phyloP scores from a whole-genome alignment of 2,797 vertebrate genomes.

The Artibeus jamaicensis region DNA sequence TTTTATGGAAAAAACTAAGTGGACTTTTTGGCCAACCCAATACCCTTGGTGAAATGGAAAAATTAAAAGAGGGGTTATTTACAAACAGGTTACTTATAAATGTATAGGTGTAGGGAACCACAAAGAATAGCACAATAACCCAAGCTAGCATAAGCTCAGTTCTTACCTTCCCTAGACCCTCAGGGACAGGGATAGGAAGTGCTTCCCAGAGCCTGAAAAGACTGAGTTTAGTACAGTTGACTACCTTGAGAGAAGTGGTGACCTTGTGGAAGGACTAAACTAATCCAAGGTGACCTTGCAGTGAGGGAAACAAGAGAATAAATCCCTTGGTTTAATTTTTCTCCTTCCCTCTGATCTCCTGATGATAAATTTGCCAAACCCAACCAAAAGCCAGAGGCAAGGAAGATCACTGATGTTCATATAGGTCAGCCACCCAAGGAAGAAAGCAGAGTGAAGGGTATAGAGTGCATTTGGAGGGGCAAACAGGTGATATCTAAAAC shows the following conservation, averaged over 20 bases:
- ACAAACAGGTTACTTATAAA: constrained; percentile 23
- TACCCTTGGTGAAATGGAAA: not conserved
- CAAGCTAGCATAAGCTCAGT: not conserved
- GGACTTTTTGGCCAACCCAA: no score
- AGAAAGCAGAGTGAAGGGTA: not conserved
- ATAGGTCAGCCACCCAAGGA: not conserved
- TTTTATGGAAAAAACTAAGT: no score
- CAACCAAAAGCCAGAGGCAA: not conserved
- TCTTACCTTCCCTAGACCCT: not conserved
- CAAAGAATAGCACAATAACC: not conserved
- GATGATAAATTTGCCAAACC: constrained; percentile 21
- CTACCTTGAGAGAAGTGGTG: not conserved
- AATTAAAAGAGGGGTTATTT: constrained; percentile 2
- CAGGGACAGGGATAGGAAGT: not conserved
- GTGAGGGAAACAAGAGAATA: not conserved
- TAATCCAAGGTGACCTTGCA: not conserved
- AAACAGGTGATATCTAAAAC: not conserved
- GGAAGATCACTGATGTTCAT: not conserved
- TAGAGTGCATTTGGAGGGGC: not conserved
- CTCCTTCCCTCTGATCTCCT: not conserved
- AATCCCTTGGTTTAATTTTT: not conserved
- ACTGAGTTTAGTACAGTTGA: not conserved
- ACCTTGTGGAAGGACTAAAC: not conserved
- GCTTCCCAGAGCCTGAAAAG: not conserved
- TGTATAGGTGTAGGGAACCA: not conserved